Percentiles rank a stretch among this genome's conserved stretches.
These are phyloP conservation scores for Hecatera dysodea DNA, from an alignment of 2,888 invertebrate species.

Conservation along the genomic window DNA sequence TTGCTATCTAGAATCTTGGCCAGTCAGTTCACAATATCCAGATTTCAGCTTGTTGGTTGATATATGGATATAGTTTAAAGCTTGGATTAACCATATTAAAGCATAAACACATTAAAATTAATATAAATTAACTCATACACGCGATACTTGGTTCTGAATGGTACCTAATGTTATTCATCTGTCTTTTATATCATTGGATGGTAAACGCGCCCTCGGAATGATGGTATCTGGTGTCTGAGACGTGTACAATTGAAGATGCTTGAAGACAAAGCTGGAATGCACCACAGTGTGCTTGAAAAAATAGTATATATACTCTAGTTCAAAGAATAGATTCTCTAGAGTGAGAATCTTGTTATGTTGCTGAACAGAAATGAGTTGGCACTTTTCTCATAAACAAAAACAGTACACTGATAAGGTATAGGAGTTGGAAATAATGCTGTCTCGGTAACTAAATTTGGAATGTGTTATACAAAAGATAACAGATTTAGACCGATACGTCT, in stretches of 20 bases:
- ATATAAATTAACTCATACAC: slow-evolving; percentile 35
- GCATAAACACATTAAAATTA: slow-evolving; percentile 43
- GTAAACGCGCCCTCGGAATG: not conserved
- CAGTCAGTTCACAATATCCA: not conserved
- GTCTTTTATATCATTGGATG: not conserved
- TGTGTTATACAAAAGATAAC: slow-evolving; percentile 17
- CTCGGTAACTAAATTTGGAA: slow-evolving; percentile 11
- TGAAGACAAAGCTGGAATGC: too few relatives aligned
- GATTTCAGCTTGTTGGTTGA: slow-evolving; percentile 13
- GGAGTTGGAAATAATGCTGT: not conserved
- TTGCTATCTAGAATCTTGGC: slow-evolving; percentile 10
- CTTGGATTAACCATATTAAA: slow-evolving; percentile 18
- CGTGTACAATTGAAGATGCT: not conserved
- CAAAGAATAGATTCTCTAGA: too few relatives aligned
- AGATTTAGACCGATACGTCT: slow-evolving; percentile 39
- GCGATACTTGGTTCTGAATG: slow-evolving; percentile 40
- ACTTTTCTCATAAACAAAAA: not conserved
- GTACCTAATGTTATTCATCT: not conserved
- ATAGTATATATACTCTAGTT: not conserved
- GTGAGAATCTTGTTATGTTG: not conserved
- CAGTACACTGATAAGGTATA: not conserved
- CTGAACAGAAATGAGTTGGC: not conserved
- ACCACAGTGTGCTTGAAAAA: not conserved
- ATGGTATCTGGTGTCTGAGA: not conserved
- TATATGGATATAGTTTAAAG: slow-evolving; percentile 22